Base-by-base conservation (phyloP, 1,140 invertebrate species). In the Caerostris darwini region DNA sequence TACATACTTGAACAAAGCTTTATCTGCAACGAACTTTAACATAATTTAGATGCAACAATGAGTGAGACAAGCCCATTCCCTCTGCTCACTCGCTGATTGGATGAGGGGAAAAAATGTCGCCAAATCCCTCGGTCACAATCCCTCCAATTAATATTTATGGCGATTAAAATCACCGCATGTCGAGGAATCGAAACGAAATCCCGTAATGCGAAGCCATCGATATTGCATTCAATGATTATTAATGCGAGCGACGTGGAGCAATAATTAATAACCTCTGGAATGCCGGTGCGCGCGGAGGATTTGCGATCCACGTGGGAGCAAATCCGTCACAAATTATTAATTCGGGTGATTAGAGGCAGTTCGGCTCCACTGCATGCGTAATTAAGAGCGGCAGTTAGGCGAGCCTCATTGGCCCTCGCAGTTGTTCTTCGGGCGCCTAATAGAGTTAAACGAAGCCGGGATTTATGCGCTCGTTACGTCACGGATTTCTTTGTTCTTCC, bases 311-410 rank as follows among this genome's bases (percentile, higher is more conserved):
- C 10, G 19, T 5, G 71, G 19, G 69, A 77, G 19, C 69, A 77
- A 77, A 77, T 77, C 71, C 71, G 71, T 77, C 71, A 77, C 34
- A 8, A 77, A 77, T 77, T 77, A 77, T 77, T 77, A 77, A 77
- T 77, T 77, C 71, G 19, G 71, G 71, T 77, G 71, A 77, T 77
- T 77, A 77, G 71, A 8, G 71, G 53, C 71, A 77, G 71, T 77
- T 50, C 71, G 8, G 34, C 71, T 77, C 71, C 19, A 34, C 5
- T 77, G 71, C 71, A 77, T 77, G 34, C 71, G 71, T 77, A 77
- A 77, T 77, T 77, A 77, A 77, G 71, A 77, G 71, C 19, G 34
- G 71, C 19, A 71, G 69, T 71, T 71, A 71, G 19, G 34, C 14
- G n/a, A 67, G 61, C 61, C 61, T 67, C 61, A 67, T 67, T 67